Evolutionary conservation across 2,113 vertebrate genomes (phyloP), one percentile per base, ranked within the genome.

Genomic region (Vulpes vulpes): DNA sequence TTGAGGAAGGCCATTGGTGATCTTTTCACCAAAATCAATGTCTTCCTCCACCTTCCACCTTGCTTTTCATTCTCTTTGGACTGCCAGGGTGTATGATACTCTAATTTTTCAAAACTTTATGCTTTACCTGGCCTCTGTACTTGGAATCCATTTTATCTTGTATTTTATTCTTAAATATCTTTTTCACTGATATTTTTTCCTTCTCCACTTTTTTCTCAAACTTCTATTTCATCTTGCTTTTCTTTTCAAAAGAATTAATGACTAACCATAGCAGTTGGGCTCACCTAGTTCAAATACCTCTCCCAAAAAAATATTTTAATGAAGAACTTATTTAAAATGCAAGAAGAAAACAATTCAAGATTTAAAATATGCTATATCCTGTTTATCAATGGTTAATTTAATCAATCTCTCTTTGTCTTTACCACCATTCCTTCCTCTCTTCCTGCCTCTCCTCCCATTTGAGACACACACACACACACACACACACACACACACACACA

Each of bases 331-430:
- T 8, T 76, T 95, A 80, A 85, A 92, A 92, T 86, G 15, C 22
- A 91, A 62, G 16, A 32, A 87, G 5, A 71, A 87, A 91, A 67
- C 22, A 60, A 88, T 49, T 91, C 11, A 97, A 81, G 2, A 43
- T 91, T 91, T 91, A 76, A 65, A 79, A 87, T 82, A 83, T 60
- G 67, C 30, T 65, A 51, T 25, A 82, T 74, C 51, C 59, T 89
- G 22, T 62, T 93, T 84, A n/a, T 8, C 76, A 1, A 59, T 49
- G 1, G 7, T 22, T 49, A 71, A 17, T 53, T 60, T 38, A 32
- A 65, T 65, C 64, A 92, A 43, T 43, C 12, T 17, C n/a, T 43
- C 17, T 17, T 23, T 86, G 19, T 76, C 38, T 43, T 30, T 57
- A 8, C 55, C 7, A n/a, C 27, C 23, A 16, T 76, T 51, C 25